Percentiles rank a stretch among this genome's conserved stretches.
Conservation (phyloP, 2,113 vertebrate genomes). For the Podarcis cretensis region DNA sequence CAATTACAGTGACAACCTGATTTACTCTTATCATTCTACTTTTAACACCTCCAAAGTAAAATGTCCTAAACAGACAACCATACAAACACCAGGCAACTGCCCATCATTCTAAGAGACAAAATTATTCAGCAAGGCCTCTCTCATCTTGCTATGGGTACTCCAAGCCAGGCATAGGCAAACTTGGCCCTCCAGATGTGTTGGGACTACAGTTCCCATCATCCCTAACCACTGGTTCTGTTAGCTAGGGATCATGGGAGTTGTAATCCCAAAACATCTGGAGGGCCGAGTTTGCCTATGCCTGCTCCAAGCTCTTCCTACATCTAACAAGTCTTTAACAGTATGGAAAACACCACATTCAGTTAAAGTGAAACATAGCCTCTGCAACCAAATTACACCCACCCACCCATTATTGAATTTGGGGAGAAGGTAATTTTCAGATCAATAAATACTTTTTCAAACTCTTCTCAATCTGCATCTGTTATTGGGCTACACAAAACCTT, state of each 20-base stretch:
- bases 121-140: background rate
- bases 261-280: too few species aligned
- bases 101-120: constrained; percentile 10
- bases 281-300: too few species aligned
- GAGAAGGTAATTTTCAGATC: background rate
- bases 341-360: background rate
- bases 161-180: too few species aligned
- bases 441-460: background rate
- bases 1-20: constrained; percentile 31
- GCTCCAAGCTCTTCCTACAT: background rate
- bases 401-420: background rate
- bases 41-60: constrained; percentile 26
- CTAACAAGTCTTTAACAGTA: background rate
- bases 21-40: constrained; percentile 16
- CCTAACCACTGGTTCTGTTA: too few species aligned
- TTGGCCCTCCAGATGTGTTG: too few species aligned
- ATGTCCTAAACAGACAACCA: background rate
- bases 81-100: background rate
- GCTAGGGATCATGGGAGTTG: too few species aligned
- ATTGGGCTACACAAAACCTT: background rate
- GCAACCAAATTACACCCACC: background rate
- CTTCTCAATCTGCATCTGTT: background rate
- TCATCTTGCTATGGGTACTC: constrained; percentile 14
- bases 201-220: too few species aligned
- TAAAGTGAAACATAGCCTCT: background rate